Evolutionary conservation across 2,888 invertebrate species (phyloP).

Genomic region (Drosophila mayaguana): DNA sequence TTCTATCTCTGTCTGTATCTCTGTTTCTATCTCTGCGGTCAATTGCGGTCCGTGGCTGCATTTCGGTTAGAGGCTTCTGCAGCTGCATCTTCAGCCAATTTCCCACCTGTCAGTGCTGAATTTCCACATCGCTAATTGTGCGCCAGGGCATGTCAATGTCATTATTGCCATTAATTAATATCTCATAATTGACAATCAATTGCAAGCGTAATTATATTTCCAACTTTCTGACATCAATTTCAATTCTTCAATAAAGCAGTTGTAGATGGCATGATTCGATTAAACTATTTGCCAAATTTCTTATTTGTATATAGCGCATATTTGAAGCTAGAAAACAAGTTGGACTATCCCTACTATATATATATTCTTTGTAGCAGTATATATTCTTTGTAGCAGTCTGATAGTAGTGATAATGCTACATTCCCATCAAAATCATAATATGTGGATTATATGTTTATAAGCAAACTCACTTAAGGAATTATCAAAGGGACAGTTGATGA

Average conservation of each 20-base stretch:
- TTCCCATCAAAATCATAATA: no score
- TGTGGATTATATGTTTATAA: no score
- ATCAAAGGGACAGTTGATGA: no score
- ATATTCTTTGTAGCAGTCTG: no score
- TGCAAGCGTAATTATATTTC: not conserved
- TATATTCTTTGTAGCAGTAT: no score
- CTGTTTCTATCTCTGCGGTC: not conserved
- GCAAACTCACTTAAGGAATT: no score
- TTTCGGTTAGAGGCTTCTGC: not conserved
- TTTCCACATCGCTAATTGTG: constrained; percentile 46
- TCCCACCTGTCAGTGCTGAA: constrained; percentile 50
- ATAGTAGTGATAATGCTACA: no score
- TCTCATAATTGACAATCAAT: constrained; percentile 2
- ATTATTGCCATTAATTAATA: constrained; percentile 3
- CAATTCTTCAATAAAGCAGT: not conserved
- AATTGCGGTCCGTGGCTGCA: constrained; percentile 14
- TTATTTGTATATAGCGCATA: no score
- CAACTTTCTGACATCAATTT: not conserved
- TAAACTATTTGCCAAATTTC: not conserved
- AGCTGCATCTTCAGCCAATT: constrained; percentile 42
- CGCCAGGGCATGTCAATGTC: constrained; percentile 30
- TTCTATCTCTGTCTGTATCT: no score
- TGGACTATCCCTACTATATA: no score
- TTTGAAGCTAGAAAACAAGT: no score
- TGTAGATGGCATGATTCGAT: not conserved